Conservation (phyloP, 2,888 invertebrate species). For the Diploptera punctata region DNA sequence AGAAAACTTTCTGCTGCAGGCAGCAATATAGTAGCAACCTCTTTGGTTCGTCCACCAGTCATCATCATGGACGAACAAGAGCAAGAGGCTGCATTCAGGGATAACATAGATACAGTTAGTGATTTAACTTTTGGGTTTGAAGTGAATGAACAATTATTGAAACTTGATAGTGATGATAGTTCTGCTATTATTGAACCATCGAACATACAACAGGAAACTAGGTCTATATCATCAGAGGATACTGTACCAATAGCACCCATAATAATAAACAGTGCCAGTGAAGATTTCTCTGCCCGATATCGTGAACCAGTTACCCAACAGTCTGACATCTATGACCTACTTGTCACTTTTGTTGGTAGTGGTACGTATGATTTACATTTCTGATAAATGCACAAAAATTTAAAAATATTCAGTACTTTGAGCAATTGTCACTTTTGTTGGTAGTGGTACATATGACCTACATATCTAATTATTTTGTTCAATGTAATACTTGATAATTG, state of each 20-base stretch:
- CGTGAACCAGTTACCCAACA: constrained; percentile 51
- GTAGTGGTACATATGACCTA: no score
- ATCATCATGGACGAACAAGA: constrained; percentile 70
- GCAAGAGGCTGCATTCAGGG: constrained; percentile 45
- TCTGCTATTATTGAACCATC: not conserved
- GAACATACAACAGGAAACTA: not conserved
- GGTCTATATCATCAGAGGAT: constrained; percentile 1
- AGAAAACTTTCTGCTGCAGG: constrained; percentile 37
- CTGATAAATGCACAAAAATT: not conserved
- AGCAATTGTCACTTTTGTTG: not conserved
- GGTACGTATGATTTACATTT: constrained; percentile 57
- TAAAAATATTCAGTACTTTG: not conserved
- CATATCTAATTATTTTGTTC: no score
- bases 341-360: constrained; percentile 67
- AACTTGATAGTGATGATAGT: constrained; percentile 45
- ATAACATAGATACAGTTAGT: constrained; percentile 56
- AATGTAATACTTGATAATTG: no score
- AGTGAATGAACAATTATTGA: constrained; percentile 73
- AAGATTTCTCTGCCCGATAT: constrained; percentile 57
- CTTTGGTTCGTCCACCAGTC: constrained; percentile 67
- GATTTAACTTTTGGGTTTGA: constrained; percentile 84
- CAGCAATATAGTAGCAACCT: constrained; percentile 28
- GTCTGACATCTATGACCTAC: constrained; percentile 65
- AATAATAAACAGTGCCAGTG: constrained; percentile 40
- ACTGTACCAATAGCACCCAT: constrained; percentile 8